These are phyloP conservation scores for Matsumyia berberina DNA, from an alignment of 2,888 invertebrate species.

Conservation along the genomic window DNA sequence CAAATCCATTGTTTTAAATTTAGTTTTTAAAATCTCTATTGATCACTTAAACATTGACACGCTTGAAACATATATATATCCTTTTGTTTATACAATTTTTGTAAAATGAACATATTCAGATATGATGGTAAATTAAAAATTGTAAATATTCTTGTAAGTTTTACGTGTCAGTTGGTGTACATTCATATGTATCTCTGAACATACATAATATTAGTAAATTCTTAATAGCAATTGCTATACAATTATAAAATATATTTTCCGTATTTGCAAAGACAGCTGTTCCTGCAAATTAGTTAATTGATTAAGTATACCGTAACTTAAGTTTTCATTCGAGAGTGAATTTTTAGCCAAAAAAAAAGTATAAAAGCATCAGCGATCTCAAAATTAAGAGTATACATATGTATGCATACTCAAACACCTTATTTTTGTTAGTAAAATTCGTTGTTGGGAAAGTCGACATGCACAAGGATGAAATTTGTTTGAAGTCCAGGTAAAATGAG, in stretches of 20 bases:
- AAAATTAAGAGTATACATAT: too few species aligned
- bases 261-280: not conserved
- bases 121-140: not conserved
- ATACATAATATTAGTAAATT: too few species aligned
- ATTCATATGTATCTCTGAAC: too few species aligned
- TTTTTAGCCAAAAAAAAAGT: not conserved
- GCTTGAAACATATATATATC: not conserved
- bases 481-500: not conserved
- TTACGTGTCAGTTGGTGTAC: not conserved
- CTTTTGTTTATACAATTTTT: too few species aligned
- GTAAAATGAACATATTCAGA: too few species aligned
- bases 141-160: not conserved
- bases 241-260: too few species aligned
- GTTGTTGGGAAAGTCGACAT: not conserved
- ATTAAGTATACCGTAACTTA: too few species aligned
- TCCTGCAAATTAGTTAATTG: not conserved
- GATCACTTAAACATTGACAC: not conserved
- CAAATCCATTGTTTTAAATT: not conserved
- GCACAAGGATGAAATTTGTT: conserved; percentile 3
- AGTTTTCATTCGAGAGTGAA: not conserved
- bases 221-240: too few species aligned
- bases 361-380: not conserved
- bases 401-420: not conserved
- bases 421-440: not conserved
- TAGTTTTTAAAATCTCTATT: not conserved